Percentiles rank a stretch among this genome's conserved stretches.
Conservation (phyloP, 1,140 invertebrate genomes). For the Xylocopa sonorina region DNA sequence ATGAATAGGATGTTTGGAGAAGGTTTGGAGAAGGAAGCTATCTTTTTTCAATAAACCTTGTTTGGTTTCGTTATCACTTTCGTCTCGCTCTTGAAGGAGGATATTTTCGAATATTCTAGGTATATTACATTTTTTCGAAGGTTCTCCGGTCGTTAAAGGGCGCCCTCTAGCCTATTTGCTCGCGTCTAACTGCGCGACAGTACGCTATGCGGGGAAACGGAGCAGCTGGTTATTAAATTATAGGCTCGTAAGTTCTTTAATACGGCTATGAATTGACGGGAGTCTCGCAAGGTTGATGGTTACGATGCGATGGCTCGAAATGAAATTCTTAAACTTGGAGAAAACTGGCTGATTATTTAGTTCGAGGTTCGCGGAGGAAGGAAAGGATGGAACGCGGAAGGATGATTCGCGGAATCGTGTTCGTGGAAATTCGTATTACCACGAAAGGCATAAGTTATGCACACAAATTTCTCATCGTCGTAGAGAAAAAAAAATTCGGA, state of each 20-base stretch:
- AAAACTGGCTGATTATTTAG: no score
- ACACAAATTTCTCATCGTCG: no score
- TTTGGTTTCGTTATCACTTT: neutral
- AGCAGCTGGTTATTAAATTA: constrained; percentile 37
- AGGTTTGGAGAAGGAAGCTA: neutral
- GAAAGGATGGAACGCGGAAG: no score
- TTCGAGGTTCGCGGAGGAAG: no score
- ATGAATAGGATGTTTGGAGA: constrained; percentile 13
- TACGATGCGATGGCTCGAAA: neutral
- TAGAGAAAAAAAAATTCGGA: no score
- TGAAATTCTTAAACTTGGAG: neutral
- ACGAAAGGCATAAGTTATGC: no score
- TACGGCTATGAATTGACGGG: constrained; percentile 6
- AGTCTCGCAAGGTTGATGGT: neutral
- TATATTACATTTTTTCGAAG: neutral
- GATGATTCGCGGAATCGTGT: no score
- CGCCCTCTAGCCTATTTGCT: constrained; percentile 9
- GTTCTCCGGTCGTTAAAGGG: neutral
- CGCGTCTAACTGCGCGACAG: constrained; percentile 1
- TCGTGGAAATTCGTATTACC: no score
- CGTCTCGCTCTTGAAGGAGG: neutral
- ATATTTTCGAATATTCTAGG: neutral
- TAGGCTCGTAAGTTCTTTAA: neutral
- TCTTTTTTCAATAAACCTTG: constrained; percentile 2
- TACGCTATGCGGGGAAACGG: constrained; percentile 22